Conservation (phyloP, 2,113 vertebrate species). For the Thomomys bottae region DNA sequence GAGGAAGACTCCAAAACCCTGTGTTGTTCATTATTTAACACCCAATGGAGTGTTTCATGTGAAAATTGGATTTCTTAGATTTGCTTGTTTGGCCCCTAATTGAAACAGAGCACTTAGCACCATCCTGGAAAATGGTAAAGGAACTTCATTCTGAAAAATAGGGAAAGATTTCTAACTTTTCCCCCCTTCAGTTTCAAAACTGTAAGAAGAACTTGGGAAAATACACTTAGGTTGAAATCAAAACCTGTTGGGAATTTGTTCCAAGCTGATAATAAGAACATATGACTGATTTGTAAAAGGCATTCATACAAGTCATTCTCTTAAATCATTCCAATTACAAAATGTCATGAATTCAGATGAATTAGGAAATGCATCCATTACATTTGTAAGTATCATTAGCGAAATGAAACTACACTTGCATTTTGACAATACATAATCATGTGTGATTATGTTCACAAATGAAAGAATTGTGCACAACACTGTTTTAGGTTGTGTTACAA, state of each 20-base stretch:
- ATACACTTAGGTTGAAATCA: neutral
- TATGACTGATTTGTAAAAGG: constrained; percentile 8
- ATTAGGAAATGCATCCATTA: constrained; percentile 24
- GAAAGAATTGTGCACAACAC: constrained; percentile 6
- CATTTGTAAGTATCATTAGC: constrained; percentile 44
- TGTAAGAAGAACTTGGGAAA: neutral
- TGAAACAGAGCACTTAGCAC: constrained; percentile 73
- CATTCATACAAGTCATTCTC: constrained; percentile 34
- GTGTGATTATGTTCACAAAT: neutral
- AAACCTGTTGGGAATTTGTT: constrained; percentile 2
- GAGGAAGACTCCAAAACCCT: constrained; percentile 52
- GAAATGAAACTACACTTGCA: constrained; percentile 17
- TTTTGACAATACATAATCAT: neutral
- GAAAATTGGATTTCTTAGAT: constrained; percentile 78
- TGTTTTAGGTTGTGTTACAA: constrained; percentile 32
- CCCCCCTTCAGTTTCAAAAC: neutral
- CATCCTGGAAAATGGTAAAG: neutral
- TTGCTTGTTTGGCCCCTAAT: constrained; percentile 68
- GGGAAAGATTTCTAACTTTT: neutral
- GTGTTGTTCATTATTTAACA: constrained; percentile 85
- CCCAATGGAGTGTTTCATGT: constrained; percentile 63
- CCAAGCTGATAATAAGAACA: constrained; percentile 5
- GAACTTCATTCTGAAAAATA: constrained; percentile 23
- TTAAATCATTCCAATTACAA: constrained; percentile 36
- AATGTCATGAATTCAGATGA: constrained; percentile 18